Evolutionary conservation across 2,888 invertebrate species (phyloP), one percentile per base, ranked within the genome.

Genomic region (Isoperla grammatica): DNA sequence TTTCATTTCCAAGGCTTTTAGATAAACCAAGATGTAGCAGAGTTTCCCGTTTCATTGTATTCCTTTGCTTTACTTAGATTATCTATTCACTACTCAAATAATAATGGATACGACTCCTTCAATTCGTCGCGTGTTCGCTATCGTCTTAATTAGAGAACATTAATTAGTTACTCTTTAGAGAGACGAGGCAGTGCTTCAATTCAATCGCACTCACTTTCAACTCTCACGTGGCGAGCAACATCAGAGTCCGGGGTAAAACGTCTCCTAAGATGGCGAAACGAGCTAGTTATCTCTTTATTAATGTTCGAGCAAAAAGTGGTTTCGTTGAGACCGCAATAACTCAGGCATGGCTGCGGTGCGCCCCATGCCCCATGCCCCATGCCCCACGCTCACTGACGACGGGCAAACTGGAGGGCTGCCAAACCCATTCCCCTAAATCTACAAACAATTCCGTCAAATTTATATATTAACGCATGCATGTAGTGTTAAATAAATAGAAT

Each of bases 81-180:
- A 53, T 19, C 37, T 53, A 53, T 53, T 35, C 37, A 39, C 20
- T 13, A 4, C 53, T 53, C 37, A 53, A 53, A 53, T 53, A 53
- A 53, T 39, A 53, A 35, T 37, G 19, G 37, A 6, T 45, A 15
- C 20, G 37, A 29, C 29, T 29, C 29, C 29, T 17, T 53, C 53
- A n/a, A n/a, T 29, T n/a, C 49, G 29, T 50, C n/a, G 22, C 35
- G 49, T 50, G 15, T 35, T 29, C 9, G n/a, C 42, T 42, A n/a
- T 13, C 53, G 53, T 11, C 39, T 17, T 35, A 53, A 53, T 53
- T 53, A 53, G 11, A 15, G 5, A 15, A 53, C 19, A 39, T 53
- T 53, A 39, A 53, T 53, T 53, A 53, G 35, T 53, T 53, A 53
- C 5, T 29, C 29, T 29, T 29, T 29, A 29, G 29, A 29, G 29